These are phyloP conservation scores for Candoia aspera DNA, from an alignment of 2,113 vertebrate species.

Conservation along the genomic window DNA sequence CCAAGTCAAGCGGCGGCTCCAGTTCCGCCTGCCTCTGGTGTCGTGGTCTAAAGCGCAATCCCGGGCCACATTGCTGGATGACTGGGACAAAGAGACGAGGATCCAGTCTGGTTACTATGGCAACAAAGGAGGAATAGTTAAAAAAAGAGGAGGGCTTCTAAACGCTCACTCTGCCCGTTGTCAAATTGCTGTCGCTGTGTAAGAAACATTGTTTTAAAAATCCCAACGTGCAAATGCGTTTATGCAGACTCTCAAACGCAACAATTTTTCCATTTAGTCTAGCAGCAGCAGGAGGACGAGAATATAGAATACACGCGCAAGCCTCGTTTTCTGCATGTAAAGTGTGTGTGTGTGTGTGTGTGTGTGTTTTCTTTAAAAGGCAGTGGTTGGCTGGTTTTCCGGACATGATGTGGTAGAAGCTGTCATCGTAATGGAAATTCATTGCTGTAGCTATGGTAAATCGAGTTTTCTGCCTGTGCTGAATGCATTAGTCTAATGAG, in stretches of 20 bases:
- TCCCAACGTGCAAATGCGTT: constrained; percentile 41
- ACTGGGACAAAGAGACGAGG: constrained; percentile 86
- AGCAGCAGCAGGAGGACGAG: constrained; percentile 72
- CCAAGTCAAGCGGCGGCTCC: constrained; percentile 23
- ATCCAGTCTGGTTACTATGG: constrained; percentile 93
- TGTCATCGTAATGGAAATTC: constrained; percentile 90
- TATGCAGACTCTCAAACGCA: constrained; percentile 29
- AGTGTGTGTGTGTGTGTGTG: constrained; percentile 77
- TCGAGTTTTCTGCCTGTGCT: constrained; percentile 85
- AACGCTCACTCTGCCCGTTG: constrained; percentile 69
- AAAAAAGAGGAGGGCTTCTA: constrained; percentile 69
- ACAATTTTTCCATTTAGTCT: constrained; percentile 36
- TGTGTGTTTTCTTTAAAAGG: constrained; percentile 78
- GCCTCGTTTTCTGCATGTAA: constrained; percentile 73
- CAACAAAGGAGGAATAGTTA: constrained; percentile 85
- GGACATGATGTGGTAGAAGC: constrained; percentile 88
- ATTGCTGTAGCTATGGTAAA: constrained; percentile 89
- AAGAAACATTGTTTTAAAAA: constrained; percentile 35
- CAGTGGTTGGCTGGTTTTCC: constrained; percentile 86
- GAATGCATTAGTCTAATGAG: constrained; percentile 90
- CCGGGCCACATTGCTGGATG: constrained; percentile 72
- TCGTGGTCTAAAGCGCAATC: constrained; percentile 57
- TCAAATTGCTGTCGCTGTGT: constrained; percentile 56
- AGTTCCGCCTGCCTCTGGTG: constrained; percentile 35
- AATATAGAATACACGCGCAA: constrained; percentile 45